Evolutionary conservation across 2,797 vertebrate genomes (phyloP).

Genomic region (Threskiornis aethiopicus): DNA sequence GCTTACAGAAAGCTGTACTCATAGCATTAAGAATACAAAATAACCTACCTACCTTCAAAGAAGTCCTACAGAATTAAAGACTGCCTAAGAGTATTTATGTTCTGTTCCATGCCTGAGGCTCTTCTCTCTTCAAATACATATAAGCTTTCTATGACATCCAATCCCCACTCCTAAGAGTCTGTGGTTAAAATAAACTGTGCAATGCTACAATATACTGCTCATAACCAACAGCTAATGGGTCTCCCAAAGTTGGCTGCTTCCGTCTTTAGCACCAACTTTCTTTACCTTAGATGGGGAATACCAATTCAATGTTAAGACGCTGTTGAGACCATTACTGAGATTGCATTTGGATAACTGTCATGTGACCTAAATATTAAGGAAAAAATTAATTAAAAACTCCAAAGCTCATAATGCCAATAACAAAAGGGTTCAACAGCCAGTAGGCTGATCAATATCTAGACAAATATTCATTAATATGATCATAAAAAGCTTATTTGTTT

Average conservation of each 20-base stretch:
- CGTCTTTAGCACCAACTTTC: neutral
- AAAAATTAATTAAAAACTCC: neutral
- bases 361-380: neutral
- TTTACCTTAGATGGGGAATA: neutral
- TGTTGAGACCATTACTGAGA: neutral
- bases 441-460: neutral
- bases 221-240: neutral
- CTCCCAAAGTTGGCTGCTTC: neutral
- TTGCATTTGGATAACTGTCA: neutral
- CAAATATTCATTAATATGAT: neutral
- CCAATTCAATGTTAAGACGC: neutral
- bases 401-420: neutral
- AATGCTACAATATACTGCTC: neutral
- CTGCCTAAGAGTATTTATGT: neutral
- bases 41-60: neutral
- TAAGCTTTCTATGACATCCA: neutral
- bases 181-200: neutral
- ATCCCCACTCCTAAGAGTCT: neutral
- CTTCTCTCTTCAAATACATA: slow-evolving; percentile 9
- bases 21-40: neutral
- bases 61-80: neutral
- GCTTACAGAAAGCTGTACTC: neutral
- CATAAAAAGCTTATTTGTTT: neutral
- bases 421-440: neutral
- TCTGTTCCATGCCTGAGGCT: neutral